Percentiles rank a stretch among this genome's conserved stretches.
phyloP scores from a whole-genome alignment of 2,888 invertebrate genomes.

The Pinctada fucata region DNA sequence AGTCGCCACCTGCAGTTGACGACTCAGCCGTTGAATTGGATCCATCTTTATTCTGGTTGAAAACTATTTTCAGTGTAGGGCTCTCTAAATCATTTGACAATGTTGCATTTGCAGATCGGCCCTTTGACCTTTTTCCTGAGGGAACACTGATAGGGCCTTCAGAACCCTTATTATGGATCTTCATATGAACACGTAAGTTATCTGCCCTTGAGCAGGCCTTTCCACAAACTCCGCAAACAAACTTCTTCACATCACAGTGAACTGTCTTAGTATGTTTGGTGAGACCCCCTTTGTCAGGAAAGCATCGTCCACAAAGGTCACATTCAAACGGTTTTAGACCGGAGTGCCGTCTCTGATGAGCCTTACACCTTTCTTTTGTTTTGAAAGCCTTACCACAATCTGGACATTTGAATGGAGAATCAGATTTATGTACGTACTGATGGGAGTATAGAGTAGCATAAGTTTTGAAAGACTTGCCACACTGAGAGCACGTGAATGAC shows the following conservation, averaged over 20 bases:
- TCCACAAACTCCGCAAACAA: slow-evolving; percentile 69
- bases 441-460: slow-evolving; percentile 71
- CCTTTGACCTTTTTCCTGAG: background rate
- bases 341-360: slow-evolving; percentile 68
- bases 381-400: slow-evolving; percentile 70
- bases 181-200: slow-evolving; percentile 70
- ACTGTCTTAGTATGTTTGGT: slow-evolving; percentile 71
- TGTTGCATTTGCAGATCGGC: background rate
- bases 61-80: background rate
- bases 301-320: slow-evolving; percentile 63
- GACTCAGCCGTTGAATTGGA: slow-evolving; percentile 5
- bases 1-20: slow-evolving; percentile 14
- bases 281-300: slow-evolving; percentile 72
- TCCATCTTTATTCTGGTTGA: slow-evolving; percentile 5
- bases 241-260: slow-evolving; percentile 64
- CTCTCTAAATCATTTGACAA: background rate
- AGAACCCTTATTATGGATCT: slow-evolving; percentile 53
- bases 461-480: slow-evolving; percentile 71
- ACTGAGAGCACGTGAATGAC: slow-evolving; percentile 61
- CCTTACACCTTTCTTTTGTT: slow-evolving; percentile 67
- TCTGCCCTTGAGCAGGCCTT: slow-evolving; percentile 68
- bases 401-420: slow-evolving; percentile 61
- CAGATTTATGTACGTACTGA: slow-evolving; percentile 64
- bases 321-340: slow-evolving; percentile 64
- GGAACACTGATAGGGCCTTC: background rate